phyloP scores from a whole-genome alignment of 1,140 invertebrate species.

The Hormaphis cornu region DNA sequence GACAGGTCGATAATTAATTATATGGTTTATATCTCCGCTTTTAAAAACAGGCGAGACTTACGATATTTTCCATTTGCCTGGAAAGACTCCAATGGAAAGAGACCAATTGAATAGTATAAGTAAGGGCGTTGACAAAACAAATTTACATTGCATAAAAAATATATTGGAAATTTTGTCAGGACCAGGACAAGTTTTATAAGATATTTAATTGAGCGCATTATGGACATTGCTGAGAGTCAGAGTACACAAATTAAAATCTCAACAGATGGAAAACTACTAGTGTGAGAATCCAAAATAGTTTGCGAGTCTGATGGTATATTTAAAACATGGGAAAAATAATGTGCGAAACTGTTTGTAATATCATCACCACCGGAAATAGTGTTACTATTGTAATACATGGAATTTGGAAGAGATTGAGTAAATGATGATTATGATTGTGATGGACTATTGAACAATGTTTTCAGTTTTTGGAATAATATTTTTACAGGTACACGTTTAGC shows the following conservation, averaged over 20 bases:
- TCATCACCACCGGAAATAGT: not conserved
- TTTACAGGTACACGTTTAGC: too few species aligned
- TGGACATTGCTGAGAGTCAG: not conserved
- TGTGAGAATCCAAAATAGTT: not conserved
- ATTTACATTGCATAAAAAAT: constrained; percentile 18
- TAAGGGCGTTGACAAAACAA: constrained; percentile 5
- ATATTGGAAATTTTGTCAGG: constrained; percentile 36
- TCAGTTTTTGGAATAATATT: not conserved
- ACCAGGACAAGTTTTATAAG: constrained; percentile 2
- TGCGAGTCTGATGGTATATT: not conserved
- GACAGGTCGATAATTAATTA: not conserved
- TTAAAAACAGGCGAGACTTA: not conserved
- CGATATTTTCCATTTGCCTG: not conserved
- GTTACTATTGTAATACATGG: not conserved
- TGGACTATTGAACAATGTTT: too few species aligned
- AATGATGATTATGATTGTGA: not conserved
- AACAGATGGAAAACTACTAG: not conserved
- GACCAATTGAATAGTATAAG: not conserved
- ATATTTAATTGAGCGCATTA: not conserved
- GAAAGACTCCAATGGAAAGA: not conserved
- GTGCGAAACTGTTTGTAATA: not conserved
- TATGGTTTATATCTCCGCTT: not conserved
- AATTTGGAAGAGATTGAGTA: not conserved
- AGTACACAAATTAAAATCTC: not conserved
- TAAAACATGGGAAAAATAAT: not conserved